These are phyloP conservation scores for Aphelocoma californica DNA, from an alignment of 2,797 vertebrate genomes.

Conservation along the genomic window DNA sequence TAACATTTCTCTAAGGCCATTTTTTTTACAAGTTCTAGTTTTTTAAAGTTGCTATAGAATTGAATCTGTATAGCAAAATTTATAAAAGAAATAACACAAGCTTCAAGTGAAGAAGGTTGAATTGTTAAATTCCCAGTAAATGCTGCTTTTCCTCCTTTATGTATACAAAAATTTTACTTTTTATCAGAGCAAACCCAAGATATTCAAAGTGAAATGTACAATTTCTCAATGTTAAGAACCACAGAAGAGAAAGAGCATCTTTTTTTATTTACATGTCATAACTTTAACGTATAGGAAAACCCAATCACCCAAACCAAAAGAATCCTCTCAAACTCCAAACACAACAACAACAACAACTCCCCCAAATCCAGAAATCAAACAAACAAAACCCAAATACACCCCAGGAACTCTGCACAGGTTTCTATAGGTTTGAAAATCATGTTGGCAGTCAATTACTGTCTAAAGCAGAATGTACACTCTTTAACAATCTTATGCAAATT, in stretches of 20 bases:
- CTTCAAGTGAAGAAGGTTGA: constrained; percentile 54
- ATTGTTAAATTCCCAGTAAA: constrained; percentile 40
- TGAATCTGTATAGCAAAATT: constrained; percentile 59
- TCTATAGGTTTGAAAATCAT: not conserved
- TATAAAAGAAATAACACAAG: constrained; percentile 45
- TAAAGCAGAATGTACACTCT: not conserved
- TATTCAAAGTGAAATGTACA: not conserved
- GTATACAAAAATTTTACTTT: not conserved
- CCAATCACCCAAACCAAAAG: not conserved
- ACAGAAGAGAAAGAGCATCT: not conserved
- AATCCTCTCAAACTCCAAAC: not conserved
- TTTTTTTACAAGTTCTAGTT: constrained; percentile 67
- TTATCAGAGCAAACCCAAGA: constrained; percentile 17
- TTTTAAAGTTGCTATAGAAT: constrained; percentile 45
- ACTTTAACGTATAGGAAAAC: not conserved
- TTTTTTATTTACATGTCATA: not conserved
- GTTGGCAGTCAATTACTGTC: not conserved
- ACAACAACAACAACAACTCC: not conserved
- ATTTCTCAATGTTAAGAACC: not conserved
- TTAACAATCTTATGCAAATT: not conserved
- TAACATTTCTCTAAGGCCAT: constrained; percentile 61
- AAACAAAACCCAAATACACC: not conserved
- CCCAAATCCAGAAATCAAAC: not conserved
- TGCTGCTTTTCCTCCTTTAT: constrained; percentile 20
- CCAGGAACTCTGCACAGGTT: not conserved